Percentiles rank a stretch among this genome's conserved stretches.
Conservation (phyloP, 2,797 vertebrate species). For the Trachurus trachurus region DNA sequence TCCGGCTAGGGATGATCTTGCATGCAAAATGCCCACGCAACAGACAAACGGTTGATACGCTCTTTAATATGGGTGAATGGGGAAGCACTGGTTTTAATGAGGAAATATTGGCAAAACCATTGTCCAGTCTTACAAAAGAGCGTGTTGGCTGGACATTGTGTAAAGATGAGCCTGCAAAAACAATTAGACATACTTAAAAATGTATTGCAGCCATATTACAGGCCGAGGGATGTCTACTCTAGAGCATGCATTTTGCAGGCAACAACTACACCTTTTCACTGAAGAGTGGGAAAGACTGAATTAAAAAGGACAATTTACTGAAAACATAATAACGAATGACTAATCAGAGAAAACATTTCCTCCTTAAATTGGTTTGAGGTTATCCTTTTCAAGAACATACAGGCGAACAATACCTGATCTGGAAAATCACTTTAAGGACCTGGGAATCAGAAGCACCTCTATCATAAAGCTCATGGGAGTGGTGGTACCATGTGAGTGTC, state of each 20-base stretch:
- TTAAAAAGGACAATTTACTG: conserved; percentile 6
- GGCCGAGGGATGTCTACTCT: background rate
- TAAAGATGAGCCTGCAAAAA: background rate
- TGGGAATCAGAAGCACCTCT: background rate
- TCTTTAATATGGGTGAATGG: background rate
- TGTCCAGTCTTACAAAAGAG: conserved; percentile 22
- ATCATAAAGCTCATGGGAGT: background rate
- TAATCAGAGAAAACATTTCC: background rate
- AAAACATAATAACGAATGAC: background rate
- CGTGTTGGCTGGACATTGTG: background rate
- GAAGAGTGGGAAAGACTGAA: background rate
- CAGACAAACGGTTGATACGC: background rate
- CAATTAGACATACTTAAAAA: conserved; percentile 1
- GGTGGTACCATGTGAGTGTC: conserved; percentile 21
- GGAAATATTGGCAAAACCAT: background rate
- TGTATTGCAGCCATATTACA: background rate
- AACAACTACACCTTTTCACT: background rate
- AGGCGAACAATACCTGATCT: background rate
- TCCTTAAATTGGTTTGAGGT: background rate
- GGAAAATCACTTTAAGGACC: background rate
- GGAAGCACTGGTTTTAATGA: conserved; percentile 32
- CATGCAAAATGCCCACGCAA: conserved; percentile 39
- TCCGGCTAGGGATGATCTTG: conserved; percentile 42
- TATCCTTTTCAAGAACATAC: background rate
- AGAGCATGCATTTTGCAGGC: background rate